Conservation (phyloP, 2,888 invertebrate species). For the Chloroclysta siterata region DNA sequence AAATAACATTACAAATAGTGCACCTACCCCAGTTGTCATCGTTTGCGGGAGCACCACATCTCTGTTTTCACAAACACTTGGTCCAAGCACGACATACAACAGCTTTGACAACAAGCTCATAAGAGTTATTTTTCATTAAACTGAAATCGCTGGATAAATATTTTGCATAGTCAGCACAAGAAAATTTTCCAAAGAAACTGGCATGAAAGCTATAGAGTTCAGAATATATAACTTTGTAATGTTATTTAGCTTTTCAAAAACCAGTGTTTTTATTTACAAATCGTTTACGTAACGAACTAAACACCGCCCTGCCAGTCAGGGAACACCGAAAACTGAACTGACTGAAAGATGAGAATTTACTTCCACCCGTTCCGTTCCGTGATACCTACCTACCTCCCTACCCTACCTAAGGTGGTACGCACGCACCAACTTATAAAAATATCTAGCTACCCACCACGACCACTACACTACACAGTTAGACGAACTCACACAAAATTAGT, state of each 20-base stretch:
- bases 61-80: slow-evolving; percentile 66
- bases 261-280: slow-evolving; percentile 52
- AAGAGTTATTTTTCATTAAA: slow-evolving; percentile 64
- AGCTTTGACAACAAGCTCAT: slow-evolving; percentile 55
- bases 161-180: slow-evolving; percentile 10
- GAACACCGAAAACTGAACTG: slow-evolving; percentile 76
- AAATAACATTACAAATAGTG: not conserved
- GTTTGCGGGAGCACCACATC: slow-evolving; percentile 73
- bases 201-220: not conserved
- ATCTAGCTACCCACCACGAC: not conserved
- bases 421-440: not conserved
- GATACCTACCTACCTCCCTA: slow-evolving; percentile 35
- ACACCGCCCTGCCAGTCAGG: slow-evolving; percentile 74
- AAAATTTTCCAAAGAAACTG: not conserved
- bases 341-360: slow-evolving; percentile 62
- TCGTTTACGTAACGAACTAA: slow-evolving; percentile 75
- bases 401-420: slow-evolving; percentile 1
- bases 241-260: not conserved
- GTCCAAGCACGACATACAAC: slow-evolving; percentile 69
- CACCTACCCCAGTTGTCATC: slow-evolving; percentile 76
- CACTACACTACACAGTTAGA: not conserved
- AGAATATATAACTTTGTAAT: not conserved
- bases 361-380: slow-evolving; percentile 45
- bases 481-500: not conserved
- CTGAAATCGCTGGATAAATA: slow-evolving; percentile 24